phyloP scores from a whole-genome alignment of 2,888 invertebrate species.

The Mystacides longicornis region DNA sequence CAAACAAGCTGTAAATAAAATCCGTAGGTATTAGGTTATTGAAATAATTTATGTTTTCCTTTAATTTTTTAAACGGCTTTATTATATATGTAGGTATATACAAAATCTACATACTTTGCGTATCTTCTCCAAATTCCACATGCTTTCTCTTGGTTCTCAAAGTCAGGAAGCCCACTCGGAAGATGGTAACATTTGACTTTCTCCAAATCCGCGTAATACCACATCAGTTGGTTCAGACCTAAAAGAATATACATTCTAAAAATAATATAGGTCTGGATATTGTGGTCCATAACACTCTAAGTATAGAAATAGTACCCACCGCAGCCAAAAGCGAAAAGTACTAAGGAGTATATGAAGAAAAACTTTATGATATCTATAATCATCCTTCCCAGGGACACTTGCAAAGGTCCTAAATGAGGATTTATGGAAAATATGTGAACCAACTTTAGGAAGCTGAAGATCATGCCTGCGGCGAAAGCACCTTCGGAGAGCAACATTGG shows the following conservation, averaged over 20 bases:
- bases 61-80: no score
- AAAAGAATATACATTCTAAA: conserved; percentile 15
- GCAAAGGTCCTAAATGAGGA: conserved; percentile 87
- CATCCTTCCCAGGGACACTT: conserved; percentile 92
- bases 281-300: background rate
- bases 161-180: conserved; percentile 69
- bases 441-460: conserved; percentile 89
- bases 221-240: conserved; percentile 83
- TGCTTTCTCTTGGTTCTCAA: conserved; percentile 75
- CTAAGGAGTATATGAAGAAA: conserved; percentile 89
- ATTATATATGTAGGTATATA: background rate
- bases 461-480: conserved; percentile 95
- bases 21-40: background rate
- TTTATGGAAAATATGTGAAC: conserved; percentile 97
- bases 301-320: conserved; percentile 49
- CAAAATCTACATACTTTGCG: conserved; percentile 59
- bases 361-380: conserved; percentile 93
- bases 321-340: conserved; percentile 92
- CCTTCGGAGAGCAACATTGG: conserved; percentile 91
- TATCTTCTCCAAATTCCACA: conserved; percentile 83
- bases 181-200: conserved; percentile 77
- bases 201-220: conserved; percentile 89
- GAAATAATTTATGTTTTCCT: background rate
- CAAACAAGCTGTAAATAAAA: conserved; percentile 70
- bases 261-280: background rate